Base-by-base conservation (phyloP, 1,140 invertebrate genomes). In the Drosophila nasuta region DNA sequence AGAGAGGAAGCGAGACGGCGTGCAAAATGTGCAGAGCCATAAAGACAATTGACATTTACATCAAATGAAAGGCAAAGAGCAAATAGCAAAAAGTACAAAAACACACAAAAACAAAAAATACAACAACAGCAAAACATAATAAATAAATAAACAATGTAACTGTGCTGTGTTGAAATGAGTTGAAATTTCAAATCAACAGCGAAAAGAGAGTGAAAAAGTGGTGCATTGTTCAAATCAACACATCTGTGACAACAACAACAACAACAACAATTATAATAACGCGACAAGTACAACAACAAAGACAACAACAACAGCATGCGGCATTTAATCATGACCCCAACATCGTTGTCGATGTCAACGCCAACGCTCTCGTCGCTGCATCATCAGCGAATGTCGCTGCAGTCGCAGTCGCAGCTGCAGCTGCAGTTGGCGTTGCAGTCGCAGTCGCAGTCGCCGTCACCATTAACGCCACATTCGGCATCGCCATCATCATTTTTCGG, bases 301-400 rank as follows among this genome's bases (percentile, higher is more conserved):
- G 4, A 25, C 64, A 71, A 51, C 59, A 25, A 25, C 64, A 71
- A 51, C 59, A 83, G 56, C 52, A 83, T 88, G 83, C 85, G 83
- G 80, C 83, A 88, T 88, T 88, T 88, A 88, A 88, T 88, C 80
- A 88, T 88, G 83, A 88, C 83, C 83, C 83, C 83, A 79, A 70
- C 83, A 60, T 80, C 83, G 83, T 74, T 88, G 85, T 89, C 85
- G 85, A 82, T 83, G 72, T 89, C 85, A 80, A 88, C 85, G 86
- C 85, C 85, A 82, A 85, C 85, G 78, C 85, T 89, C 43, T 89
- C 85, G 57, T 83, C 83, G 60, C 80, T 88, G 46, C 83, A 88
- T 54, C 83, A 89, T 62, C 83, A 88, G 77, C 83, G 83, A 25
- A 89, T 85, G 74, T 70, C 77, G 70, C 83, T 78, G 64, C 83